Conservation (phyloP, 2,797 vertebrate species). For the Onychomys leucogaster region DNA sequence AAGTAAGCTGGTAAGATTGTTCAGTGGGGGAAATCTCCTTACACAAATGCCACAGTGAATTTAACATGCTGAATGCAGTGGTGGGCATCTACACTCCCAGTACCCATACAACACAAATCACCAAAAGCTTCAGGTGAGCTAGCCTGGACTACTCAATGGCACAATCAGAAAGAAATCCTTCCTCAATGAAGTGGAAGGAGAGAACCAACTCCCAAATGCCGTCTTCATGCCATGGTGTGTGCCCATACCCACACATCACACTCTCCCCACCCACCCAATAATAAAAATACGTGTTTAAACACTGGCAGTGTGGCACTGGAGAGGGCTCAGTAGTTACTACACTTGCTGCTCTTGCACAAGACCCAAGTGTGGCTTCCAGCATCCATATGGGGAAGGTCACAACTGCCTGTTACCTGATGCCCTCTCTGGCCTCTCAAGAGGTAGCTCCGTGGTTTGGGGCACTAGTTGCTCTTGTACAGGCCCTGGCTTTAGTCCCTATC, state of each 20-base stretch:
- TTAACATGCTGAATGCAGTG: neutral
- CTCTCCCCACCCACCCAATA: no score
- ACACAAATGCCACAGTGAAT: neutral
- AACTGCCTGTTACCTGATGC: neutral
- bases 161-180: neutral
- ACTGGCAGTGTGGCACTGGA: neutral
- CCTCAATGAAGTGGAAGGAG: neutral
- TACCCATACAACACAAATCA: neutral
- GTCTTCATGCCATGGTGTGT: neutral
- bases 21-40: neutral
- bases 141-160: neutral
- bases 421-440: neutral
- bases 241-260: neutral
- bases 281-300: neutral
- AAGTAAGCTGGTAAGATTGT: neutral
- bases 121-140: neutral
- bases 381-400: neutral
- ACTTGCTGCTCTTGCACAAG: neutral
- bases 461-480: neutral
- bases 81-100: neutral
- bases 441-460: neutral
- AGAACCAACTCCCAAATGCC: neutral
- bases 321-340: neutral
- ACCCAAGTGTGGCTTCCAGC: neutral
- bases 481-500: neutral